Percentiles rank a stretch among this genome's conserved stretches.
These are phyloP conservation scores for Pelecanoides urinatrix DNA, from an alignment of 2,113 vertebrate species.

Conservation along the genomic window DNA sequence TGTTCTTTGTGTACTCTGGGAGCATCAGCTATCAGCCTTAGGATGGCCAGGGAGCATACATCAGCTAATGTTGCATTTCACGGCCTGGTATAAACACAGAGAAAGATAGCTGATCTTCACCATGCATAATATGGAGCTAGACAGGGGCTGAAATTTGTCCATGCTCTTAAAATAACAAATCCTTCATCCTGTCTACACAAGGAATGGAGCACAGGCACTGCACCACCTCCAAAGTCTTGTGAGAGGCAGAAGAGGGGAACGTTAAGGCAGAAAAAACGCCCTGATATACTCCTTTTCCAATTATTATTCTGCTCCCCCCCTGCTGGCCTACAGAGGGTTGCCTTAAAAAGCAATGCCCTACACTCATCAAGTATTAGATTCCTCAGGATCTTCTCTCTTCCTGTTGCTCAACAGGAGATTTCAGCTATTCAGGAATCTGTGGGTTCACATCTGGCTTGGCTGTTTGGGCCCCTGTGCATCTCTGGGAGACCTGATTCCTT, in stretches of 20 bases:
- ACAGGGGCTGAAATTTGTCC: not conserved
- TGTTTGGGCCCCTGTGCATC: not conserved
- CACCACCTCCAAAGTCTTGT: not conserved
- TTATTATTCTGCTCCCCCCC: not conserved
- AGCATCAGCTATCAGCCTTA: not conserved
- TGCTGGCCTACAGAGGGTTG: fast-evolving
- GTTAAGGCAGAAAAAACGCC: not conserved
- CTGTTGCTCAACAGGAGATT: not conserved
- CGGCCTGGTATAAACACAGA: not conserved
- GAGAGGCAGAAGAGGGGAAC: not conserved
- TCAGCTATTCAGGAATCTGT: not conserved
- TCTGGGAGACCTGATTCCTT: not conserved
- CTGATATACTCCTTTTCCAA: not conserved
- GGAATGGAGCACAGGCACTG: not conserved
- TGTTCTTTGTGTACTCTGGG: not conserved
- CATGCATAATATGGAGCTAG: not conserved
- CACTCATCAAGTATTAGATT: not conserved
- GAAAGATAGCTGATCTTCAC: not conserved
- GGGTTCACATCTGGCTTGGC: not conserved
- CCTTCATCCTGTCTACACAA: not conserved
- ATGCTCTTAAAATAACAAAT: constrained; percentile 27
- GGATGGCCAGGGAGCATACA: not conserved
- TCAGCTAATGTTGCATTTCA: not conserved
- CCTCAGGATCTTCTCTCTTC: not conserved
- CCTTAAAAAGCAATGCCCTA: not conserved